Conservation (phyloP, 2,888 invertebrate species). For the Galeruca laticollis region DNA sequence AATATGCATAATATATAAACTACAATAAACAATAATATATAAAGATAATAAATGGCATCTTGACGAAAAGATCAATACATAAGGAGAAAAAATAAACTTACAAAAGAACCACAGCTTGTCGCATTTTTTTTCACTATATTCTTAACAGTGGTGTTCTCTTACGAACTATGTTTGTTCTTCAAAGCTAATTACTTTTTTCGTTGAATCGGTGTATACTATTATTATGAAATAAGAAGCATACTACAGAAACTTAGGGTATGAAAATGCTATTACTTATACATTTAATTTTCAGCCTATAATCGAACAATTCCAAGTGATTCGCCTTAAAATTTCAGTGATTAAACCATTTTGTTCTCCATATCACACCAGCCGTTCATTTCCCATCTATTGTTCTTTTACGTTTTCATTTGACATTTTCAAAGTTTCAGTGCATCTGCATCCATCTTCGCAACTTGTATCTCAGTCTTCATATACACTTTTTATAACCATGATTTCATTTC, state of each 20-base stretch:
- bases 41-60: constrained; percentile 49
- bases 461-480: no score
- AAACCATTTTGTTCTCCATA: no score
- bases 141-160: constrained; percentile 26
- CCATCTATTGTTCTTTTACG: no score
- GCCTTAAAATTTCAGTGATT: no score
- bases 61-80: constrained; percentile 36
- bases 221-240: constrained; percentile 15
- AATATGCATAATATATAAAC: constrained; percentile 45
- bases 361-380: no score
- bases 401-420: no score
- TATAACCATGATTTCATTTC: no score
- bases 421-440: no score
- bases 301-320: background rate
- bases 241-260: constrained; percentile 9
- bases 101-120: constrained; percentile 32
- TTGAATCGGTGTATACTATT: constrained; percentile 22
- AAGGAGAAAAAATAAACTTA: constrained; percentile 33
- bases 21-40: constrained; percentile 49
- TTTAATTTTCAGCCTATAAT: constrained; percentile 17
- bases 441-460: no score
- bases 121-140: constrained; percentile 29
- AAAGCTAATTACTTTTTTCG: constrained; percentile 30
- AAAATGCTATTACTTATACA: background rate
- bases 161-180: constrained; percentile 30